Percentiles rank a stretch among this genome's conserved stretches.
Conservation (phyloP, 2,797 vertebrate species). For the Megalops cyprinoides region DNA sequence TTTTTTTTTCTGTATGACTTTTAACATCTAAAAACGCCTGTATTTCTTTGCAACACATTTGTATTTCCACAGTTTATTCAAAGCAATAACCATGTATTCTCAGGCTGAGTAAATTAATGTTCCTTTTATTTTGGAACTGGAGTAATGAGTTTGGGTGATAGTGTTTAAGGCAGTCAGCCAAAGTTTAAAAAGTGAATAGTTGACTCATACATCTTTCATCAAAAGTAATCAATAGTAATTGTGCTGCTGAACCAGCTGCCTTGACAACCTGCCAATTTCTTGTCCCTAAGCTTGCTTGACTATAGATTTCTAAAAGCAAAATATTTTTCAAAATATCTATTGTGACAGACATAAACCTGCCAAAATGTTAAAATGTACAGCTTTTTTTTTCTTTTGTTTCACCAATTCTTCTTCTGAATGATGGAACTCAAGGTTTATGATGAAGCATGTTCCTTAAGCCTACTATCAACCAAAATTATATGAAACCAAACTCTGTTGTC, state of each 20-base stretch:
- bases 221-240: constrained; percentile 31
- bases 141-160: background rate
- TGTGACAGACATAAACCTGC: background rate
- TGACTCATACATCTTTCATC: constrained; percentile 21
- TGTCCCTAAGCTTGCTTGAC: constrained; percentile 9
- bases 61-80: background rate
- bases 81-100: background rate
- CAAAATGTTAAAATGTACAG: background rate
- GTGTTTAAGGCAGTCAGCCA: constrained; percentile 29
- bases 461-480: too few relatives aligned
- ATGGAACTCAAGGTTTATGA: too few relatives aligned
- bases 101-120: background rate
- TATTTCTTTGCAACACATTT: background rate
- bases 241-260: constrained; percentile 16
- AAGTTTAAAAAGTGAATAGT: constrained; percentile 25
- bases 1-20: too few relatives aligned
- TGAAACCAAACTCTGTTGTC: too few relatives aligned
- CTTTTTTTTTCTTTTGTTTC: too few relatives aligned
- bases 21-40: too few relatives aligned
- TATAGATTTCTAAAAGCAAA: background rate
- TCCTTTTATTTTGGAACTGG: background rate
- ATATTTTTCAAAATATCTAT: background rate
- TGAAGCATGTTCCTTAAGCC: too few relatives aligned
- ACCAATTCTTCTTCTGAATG: too few relatives aligned
- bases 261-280: constrained; percentile 23